phyloP scores from a whole-genome alignment of 2,797 vertebrate species.

The Trematomus bernacchii region DNA sequence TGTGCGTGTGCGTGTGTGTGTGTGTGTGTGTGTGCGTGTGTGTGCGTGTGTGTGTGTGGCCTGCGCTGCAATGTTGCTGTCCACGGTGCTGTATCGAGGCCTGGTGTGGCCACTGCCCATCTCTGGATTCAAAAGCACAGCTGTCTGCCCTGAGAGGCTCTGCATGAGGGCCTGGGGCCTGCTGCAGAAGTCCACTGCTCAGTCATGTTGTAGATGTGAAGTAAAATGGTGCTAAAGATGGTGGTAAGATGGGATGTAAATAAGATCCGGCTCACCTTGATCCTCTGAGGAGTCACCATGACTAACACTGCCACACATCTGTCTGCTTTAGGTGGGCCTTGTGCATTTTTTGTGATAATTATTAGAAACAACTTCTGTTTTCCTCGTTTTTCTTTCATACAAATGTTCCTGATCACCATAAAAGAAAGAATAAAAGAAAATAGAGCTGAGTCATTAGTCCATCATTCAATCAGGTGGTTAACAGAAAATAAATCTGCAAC shows the following conservation, averaged over 20 bases:
- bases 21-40: conserved; percentile 44
- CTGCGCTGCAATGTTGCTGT: conserved; percentile 80
- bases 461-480: background rate
- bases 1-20: conserved; percentile 45
- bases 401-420: background rate
- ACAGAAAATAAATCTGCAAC: background rate
- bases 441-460: background rate
- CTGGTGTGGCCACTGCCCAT: conserved; percentile 75
- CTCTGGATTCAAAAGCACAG: conserved; percentile 46
- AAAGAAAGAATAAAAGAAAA: background rate
- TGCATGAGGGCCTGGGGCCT: conserved; percentile 46
- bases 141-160: conserved; percentile 41
- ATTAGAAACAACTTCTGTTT: background rate
- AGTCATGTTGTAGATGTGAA: conserved; percentile 16
- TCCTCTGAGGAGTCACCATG: conserved; percentile 33
- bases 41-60: conserved; percentile 60
- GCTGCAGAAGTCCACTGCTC: conserved; percentile 21
- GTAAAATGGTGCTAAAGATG: conserved; percentile 48
- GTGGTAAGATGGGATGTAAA: conserved; percentile 37
- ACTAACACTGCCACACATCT: background rate
- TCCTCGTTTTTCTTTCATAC: background rate
- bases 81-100: conserved; percentile 82
- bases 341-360: background rate
- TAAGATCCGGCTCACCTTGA: conserved; percentile 53
- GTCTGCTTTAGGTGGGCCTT: background rate